These are phyloP conservation scores for Hirtodrosophila duncani DNA, from an alignment of 2,888 invertebrate species.

Conservation along the genomic window DNA sequence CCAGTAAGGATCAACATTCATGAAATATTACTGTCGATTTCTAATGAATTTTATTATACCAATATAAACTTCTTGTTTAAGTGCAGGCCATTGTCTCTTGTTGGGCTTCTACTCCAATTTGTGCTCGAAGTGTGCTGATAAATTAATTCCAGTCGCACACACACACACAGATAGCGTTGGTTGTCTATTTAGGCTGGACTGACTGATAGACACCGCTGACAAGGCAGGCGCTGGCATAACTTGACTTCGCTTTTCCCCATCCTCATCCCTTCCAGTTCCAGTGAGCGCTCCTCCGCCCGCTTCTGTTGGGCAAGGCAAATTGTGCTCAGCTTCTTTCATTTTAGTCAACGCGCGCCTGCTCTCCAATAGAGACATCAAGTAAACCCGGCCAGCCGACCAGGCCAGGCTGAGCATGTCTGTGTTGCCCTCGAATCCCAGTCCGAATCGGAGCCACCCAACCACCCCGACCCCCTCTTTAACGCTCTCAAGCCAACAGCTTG, in stretches of 20 bases:
- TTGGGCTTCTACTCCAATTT: conserved; percentile 76
- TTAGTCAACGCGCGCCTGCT: conserved; percentile 48
- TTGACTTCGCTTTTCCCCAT: conserved; percentile 3
- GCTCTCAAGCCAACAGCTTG: conserved; percentile 31
- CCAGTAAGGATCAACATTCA: no score
- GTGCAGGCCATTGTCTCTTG: conserved; percentile 12
- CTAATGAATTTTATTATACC: no score
- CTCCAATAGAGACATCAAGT: conserved; percentile 67
- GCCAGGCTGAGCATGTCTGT: conserved; percentile 17
- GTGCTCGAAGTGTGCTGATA: conserved; percentile 76
- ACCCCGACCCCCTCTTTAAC: background rate
- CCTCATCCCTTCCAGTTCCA: conserved; percentile 18
- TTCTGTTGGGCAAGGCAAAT: conserved; percentile 34
- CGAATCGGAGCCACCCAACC: conserved; percentile 1
- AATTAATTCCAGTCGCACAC: conserved; percentile 66
- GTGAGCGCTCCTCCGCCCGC: background rate
- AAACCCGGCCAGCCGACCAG: conserved; percentile 39
- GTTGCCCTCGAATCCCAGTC: conserved; percentile 1
- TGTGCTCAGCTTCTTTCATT: conserved; percentile 47
- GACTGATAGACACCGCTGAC: conserved; percentile 49
- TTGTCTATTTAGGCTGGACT: conserved; percentile 23
- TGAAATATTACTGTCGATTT: no score
- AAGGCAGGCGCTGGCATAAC: background rate
- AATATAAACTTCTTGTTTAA: no score
- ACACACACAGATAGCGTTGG: conserved; percentile 15